phyloP scores from a whole-genome alignment of 2,797 vertebrate genomes.

The Pangasius larnaudii region DNA sequence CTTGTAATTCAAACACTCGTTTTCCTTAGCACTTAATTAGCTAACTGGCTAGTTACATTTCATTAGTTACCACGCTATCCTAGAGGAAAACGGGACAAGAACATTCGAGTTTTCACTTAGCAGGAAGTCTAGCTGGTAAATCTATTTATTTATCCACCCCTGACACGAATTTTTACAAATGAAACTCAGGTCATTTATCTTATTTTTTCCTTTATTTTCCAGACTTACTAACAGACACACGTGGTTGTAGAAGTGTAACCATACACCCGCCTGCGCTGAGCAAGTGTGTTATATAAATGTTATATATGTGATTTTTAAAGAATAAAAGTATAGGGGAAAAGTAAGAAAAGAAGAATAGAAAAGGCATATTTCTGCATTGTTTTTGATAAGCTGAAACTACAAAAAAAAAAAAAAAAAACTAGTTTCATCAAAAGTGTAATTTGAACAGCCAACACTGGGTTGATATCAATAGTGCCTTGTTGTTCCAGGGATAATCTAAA shows the following conservation, averaged over 20 bases:
- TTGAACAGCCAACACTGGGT: not conserved
- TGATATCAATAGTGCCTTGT: not conserved
- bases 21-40: not conserved
- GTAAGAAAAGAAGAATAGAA: too few relatives aligned
- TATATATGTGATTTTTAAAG: not conserved
- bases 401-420: too few relatives aligned
- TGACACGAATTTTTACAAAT: not conserved
- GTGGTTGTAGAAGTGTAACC: not conserved
- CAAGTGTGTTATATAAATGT: not conserved
- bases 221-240: not conserved
- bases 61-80: not conserved
- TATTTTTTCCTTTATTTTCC: not conserved
- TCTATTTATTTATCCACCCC: not conserved
- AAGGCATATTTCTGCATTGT: too few relatives aligned
- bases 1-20: not conserved
- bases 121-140: not conserved
- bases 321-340: too few relatives aligned
- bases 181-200: not conserved
- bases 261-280: not conserved
- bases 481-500: not conserved
- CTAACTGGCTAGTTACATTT: not conserved
- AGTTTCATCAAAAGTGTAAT: not conserved
- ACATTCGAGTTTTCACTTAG: not conserved
- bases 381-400: too few relatives aligned
- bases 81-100: not conserved